Conservation (phyloP, 2,797 vertebrate species). For the Alfaro cultratus region DNA sequence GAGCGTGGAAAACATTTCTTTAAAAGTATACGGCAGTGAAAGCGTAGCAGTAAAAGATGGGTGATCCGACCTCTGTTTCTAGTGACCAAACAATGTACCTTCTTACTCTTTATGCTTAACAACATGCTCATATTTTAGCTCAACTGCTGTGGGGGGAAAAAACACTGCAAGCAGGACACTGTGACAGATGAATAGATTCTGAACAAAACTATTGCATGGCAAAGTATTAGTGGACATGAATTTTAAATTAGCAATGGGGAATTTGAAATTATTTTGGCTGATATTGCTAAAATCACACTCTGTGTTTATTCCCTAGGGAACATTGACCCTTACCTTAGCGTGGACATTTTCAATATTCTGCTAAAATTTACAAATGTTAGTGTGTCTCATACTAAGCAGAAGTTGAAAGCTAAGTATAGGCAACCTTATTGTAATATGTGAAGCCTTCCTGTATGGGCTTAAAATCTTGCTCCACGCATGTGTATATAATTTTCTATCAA, state of each 20-base stretch:
- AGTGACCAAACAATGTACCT: slow-evolving; percentile 38
- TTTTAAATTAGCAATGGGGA: not conserved
- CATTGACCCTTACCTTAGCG: not conserved
- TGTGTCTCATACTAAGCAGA: not conserved
- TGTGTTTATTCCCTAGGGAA: not conserved
- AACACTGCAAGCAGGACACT: not conserved
- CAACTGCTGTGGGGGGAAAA: slow-evolving; percentile 6
- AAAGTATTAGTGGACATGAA: not conserved
- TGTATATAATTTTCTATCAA: not conserved
- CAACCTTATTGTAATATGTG: not conserved
- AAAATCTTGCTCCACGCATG: not conserved
- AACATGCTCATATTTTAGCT: slow-evolving; percentile 8
- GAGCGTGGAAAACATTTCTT: slow-evolving; percentile 52
- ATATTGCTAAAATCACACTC: not conserved
- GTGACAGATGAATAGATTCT: slow-evolving; percentile 7
- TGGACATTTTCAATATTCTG: not conserved
- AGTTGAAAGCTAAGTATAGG: not conserved
- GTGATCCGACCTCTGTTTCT: slow-evolving; percentile 24
- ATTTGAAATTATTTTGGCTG: not conserved
- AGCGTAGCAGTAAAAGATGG: slow-evolving; percentile 14
- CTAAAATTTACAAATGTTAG: not conserved
- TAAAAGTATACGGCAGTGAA: slow-evolving; percentile 40
- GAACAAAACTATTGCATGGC: slow-evolving; percentile 11
- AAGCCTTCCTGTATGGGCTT: not conserved
- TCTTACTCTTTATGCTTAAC: slow-evolving; percentile 16